Evolutionary conservation across 2,888 invertebrate species (phyloP).

Genomic region (Xestia sexstrigata): DNA sequence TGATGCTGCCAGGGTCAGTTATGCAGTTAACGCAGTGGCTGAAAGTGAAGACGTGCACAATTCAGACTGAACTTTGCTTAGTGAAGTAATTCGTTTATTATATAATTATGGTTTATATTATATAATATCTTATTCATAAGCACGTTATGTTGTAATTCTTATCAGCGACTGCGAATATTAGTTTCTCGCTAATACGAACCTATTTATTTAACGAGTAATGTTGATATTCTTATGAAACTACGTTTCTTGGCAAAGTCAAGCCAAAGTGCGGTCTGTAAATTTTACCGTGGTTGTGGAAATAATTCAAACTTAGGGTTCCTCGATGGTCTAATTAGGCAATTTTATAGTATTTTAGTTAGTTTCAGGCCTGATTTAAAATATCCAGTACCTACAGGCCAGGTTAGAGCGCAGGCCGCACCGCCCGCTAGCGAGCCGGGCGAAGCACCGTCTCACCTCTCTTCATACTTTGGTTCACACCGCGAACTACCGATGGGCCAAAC

Average conservation of each 20-base stretch:
- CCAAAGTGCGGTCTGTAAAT: not conserved
- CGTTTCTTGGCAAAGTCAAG: not conserved
- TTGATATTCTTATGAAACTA: not conserved
- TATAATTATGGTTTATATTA: no score
- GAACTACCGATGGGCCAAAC: no score
- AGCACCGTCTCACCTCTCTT: no score
- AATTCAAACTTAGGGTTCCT: not conserved
- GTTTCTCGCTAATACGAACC: not conserved
- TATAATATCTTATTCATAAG: not conserved
- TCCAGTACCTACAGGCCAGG: not conserved
- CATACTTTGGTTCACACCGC: no score
- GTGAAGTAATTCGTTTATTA: not conserved
- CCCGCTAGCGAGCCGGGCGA: no score
- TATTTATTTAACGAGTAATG: not conserved
- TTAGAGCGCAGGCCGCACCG: no score
- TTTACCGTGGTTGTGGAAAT: not conserved
- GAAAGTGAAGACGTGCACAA: not conserved
- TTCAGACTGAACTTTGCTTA: not conserved
- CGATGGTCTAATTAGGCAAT: not conserved
- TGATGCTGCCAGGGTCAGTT: not conserved
- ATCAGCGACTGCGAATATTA: not conserved
- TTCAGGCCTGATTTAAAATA: not conserved
- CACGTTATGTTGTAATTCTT: not conserved
- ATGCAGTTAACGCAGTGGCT: not conserved
- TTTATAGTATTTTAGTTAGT: not conserved